phyloP scores from a whole-genome alignment of 1,140 invertebrate genomes.

The Drosophila malerkotliana region DNA sequence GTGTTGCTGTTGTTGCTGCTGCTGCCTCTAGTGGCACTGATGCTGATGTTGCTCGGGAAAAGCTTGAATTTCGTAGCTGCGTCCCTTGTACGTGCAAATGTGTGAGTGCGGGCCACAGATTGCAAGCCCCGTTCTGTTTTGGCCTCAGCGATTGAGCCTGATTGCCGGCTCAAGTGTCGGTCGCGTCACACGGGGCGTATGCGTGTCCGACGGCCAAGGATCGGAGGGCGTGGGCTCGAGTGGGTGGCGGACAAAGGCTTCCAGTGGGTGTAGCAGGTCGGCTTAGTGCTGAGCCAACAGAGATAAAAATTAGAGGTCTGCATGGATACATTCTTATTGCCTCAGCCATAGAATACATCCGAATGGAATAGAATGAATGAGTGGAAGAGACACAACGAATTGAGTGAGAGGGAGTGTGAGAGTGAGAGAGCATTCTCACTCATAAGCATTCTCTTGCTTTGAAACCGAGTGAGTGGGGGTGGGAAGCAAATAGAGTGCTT shows the following conservation, averaged over 20 bases:
- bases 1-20: slow-evolving; percentile 15
- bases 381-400: no score
- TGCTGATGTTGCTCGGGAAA: slow-evolving; percentile 21
- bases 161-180: slow-evolving; percentile 79
- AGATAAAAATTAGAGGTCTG: slow-evolving; percentile 7
- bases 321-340: no score
- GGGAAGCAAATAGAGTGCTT: no score
- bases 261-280: slow-evolving; percentile 22
- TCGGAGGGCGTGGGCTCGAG: slow-evolving; percentile 19
- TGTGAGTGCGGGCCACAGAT: slow-evolving; percentile 69
- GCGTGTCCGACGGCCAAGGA: slow-evolving; percentile 38
- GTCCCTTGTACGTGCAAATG: slow-evolving; percentile 61
- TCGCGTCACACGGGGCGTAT: slow-evolving; percentile 66
- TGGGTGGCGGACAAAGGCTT: not conserved
- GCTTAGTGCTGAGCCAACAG: slow-evolving; percentile 37
- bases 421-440: no score
- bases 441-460: no score
- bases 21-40: slow-evolving; percentile 12
- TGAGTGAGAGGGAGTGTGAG: no score
- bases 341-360: no score
- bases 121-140: slow-evolving; percentile 52
- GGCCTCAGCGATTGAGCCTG: slow-evolving; percentile 76
- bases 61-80: slow-evolving; percentile 70
- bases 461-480: no score
- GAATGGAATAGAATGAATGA: no score